phyloP scores from a whole-genome alignment of 2,797 vertebrate genomes.

The Cyprinodon diabolis region DNA sequence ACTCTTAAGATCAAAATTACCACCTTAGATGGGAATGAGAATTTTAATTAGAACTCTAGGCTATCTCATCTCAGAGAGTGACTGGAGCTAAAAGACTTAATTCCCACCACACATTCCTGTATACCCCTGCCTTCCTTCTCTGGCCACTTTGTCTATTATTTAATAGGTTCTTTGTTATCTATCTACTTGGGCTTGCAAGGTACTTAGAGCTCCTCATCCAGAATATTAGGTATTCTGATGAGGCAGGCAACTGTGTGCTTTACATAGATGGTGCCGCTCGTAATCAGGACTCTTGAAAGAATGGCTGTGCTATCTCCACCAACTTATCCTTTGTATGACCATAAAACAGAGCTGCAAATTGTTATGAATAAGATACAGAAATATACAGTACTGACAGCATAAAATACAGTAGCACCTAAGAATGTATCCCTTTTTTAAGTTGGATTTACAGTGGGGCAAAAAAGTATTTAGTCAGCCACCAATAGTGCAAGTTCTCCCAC shows the following conservation, averaged over 20 bases:
- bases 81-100: conserved; percentile 77
- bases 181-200: conserved; percentile 79
- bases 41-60: conserved; percentile 84
- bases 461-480: too few relatives aligned
- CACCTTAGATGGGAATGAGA: conserved; percentile 79
- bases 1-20: conserved; percentile 79
- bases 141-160: conserved; percentile 79
- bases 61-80: conserved; percentile 80
- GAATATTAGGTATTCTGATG: conserved; percentile 81
- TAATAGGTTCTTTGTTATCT: conserved; percentile 83
- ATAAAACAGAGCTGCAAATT: conserved; percentile 71
- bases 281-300: conserved; percentile 74
- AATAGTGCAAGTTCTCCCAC: too few relatives aligned
- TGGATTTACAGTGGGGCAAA: too few relatives aligned
- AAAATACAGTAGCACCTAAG: conserved; percentile 64
- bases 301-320: conserved; percentile 66
- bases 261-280: conserved; percentile 69
- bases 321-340: conserved; percentile 73
- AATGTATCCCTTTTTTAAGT: conserved; percentile 69
- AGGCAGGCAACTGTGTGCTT: conserved; percentile 75
- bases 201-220: conserved; percentile 78
- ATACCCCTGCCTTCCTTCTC: conserved; percentile 67
- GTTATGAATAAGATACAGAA: conserved; percentile 73
- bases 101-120: conserved; percentile 64
- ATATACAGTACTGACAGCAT: conserved; percentile 61